Evolutionary conservation across 2,113 vertebrate genomes (phyloP).

Genomic region (Halcyon senegalensis): DNA sequence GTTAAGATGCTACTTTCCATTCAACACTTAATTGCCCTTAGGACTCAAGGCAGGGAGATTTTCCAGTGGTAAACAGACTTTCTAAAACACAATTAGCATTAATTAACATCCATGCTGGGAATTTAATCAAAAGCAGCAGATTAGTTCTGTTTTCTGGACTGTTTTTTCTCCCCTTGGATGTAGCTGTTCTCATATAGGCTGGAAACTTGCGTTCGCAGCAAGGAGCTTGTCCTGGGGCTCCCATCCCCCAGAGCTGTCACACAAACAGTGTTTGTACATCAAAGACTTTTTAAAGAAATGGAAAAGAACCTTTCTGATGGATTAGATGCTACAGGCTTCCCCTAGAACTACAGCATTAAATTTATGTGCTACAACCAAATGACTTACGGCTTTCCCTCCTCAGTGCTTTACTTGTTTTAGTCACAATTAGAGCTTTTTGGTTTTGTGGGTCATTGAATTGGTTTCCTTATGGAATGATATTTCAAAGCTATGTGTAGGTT

Average conservation of each 20-base stretch:
- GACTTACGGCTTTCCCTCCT: neutral
- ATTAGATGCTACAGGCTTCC: neutral
- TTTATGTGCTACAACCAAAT: neutral
- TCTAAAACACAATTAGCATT: slow-evolving; percentile 45
- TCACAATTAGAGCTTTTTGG: neutral
- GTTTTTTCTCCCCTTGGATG: neutral
- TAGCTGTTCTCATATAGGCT: neutral
- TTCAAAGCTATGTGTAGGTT: neutral
- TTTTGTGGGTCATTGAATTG: neutral
- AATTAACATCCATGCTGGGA: slow-evolving; percentile 54
- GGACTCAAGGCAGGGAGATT: neutral
- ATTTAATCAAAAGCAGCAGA: slow-evolving; percentile 48
- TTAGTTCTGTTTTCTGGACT: neutral
- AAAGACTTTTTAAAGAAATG: neutral
- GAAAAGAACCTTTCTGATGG: neutral
- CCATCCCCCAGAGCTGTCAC: neutral
- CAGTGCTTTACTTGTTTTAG: neutral
- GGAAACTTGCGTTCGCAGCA: neutral
- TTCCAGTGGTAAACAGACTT: slow-evolving; percentile 51
- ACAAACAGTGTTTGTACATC: neutral
- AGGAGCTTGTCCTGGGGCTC: slow-evolving; percentile 6
- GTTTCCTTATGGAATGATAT: neutral
- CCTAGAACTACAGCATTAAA: neutral
- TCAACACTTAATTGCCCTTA: neutral
- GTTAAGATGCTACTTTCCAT: neutral